Conservation (phyloP, 1,140 invertebrate genomes). For the Drosophila pachea region DNA sequence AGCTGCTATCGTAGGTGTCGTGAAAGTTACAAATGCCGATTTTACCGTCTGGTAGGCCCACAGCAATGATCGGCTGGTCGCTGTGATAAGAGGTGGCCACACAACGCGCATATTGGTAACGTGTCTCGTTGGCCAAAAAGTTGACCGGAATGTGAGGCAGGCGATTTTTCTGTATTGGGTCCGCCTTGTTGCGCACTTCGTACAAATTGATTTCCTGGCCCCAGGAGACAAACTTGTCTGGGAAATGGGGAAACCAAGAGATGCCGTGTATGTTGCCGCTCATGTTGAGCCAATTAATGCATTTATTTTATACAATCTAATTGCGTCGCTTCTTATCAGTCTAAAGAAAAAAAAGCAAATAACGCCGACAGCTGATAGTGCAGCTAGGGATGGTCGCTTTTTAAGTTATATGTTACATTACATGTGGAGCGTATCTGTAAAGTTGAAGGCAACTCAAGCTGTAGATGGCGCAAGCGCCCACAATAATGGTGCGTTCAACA, state of each 20-base stretch:
- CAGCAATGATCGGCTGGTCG: slow-evolving; percentile 87
- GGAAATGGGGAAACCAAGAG: slow-evolving; percentile 88
- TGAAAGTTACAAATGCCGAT: slow-evolving; percentile 89
- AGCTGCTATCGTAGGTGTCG: slow-evolving; percentile 80
- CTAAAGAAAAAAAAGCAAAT: slow-evolving; percentile 43
- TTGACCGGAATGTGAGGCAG: slow-evolving; percentile 67
- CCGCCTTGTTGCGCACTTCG: slow-evolving; percentile 82
- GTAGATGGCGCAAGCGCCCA: slow-evolving; percentile 18
- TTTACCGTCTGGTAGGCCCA: slow-evolving; percentile 92
- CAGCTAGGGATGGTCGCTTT: slow-evolving; percentile 14
- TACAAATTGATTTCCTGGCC: slow-evolving; percentile 91
- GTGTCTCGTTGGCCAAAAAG: slow-evolving; percentile 68
- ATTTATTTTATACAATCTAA: slow-evolving; percentile 26
- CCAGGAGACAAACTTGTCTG: slow-evolving; percentile 91
- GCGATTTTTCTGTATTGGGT: slow-evolving; percentile 53
- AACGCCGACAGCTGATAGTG: slow-evolving; percentile 32
- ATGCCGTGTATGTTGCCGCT: slow-evolving; percentile 83
- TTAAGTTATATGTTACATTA: background rate
- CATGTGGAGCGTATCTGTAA: background rate
- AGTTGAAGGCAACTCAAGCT: background rate
- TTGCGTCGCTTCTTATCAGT: slow-evolving; percentile 72
- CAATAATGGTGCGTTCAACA: too few relatives aligned
- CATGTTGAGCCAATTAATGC: slow-evolving; percentile 46
- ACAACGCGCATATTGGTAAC: slow-evolving; percentile 76
- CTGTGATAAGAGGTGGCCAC: slow-evolving; percentile 73